Evolutionary conservation across 2,113 vertebrate species (phyloP).

Genomic region (Maccullochella peelii): DNA sequence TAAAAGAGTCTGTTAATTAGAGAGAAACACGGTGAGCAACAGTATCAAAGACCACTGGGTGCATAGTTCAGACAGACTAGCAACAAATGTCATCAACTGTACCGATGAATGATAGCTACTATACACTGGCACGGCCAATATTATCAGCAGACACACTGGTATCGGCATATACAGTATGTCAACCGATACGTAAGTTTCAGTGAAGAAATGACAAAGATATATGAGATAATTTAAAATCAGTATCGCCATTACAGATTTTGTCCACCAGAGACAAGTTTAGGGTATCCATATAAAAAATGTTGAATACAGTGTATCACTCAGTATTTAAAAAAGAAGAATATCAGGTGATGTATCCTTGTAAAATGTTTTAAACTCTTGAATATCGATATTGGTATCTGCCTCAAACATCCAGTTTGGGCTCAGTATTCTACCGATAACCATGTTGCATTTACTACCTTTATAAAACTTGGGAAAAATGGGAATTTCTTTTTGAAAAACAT

Average conservation of each 20-base stretch:
- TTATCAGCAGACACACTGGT: not conserved
- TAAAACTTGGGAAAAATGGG: not conserved
- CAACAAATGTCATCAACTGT: constrained; percentile 19
- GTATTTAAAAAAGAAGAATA: not conserved
- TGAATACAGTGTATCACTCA: not conserved
- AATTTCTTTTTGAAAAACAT: not conserved
- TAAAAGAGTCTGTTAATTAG: constrained; percentile 79
- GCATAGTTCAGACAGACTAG: constrained; percentile 39
- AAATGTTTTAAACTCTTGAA: not conserved
- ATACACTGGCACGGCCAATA: not conserved
- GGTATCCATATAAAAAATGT: not conserved
- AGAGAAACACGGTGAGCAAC: constrained; percentile 61
- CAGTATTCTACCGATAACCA: not conserved
- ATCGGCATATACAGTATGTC: not conserved
- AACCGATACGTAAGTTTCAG: no score
- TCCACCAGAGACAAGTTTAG: no score
- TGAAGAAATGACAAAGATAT: not conserved
- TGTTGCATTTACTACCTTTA: not conserved
- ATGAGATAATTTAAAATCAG: not conserved
- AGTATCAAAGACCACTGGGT: constrained; percentile 67
- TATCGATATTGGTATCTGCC: not conserved
- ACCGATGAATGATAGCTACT: no score
- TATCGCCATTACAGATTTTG: not conserved
- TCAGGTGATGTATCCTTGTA: not conserved
- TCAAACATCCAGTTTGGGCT: not conserved